Evolutionary conservation across 2,888 invertebrate genomes (phyloP).

Genomic region (Sepiola atlantica): DNA sequence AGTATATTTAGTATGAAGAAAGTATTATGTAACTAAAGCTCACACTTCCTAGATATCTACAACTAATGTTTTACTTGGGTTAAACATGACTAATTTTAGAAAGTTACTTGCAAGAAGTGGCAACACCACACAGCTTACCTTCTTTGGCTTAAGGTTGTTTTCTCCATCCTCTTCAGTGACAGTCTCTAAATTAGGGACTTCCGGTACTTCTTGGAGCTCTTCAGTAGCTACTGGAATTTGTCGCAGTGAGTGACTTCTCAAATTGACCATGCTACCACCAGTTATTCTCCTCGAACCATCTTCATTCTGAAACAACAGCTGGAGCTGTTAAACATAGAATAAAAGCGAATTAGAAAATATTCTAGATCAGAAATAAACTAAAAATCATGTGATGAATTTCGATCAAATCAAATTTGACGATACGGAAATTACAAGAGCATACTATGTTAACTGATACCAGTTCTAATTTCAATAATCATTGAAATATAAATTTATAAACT

Average conservation of each 20-base stretch:
- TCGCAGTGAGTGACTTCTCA: background rate
- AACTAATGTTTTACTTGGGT: background rate
- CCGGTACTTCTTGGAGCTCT: constrained; percentile 8
- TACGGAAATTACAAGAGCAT: background rate
- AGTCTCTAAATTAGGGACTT: background rate
- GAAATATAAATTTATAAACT: too few relatives aligned
- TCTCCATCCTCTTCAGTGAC: background rate
- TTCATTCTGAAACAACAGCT: constrained; percentile 25
- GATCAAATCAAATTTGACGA: too few relatives aligned
- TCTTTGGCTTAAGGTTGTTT: constrained; percentile 32
- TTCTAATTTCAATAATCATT: too few relatives aligned
- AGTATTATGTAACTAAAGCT: background rate
- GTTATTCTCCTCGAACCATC: background rate
- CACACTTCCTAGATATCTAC: background rate
- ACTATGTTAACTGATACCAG: too few relatives aligned
- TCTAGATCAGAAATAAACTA: background rate
- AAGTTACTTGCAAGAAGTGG: background rate
- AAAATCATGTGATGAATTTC: too few relatives aligned
- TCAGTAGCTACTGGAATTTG: background rate
- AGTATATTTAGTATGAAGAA: background rate
- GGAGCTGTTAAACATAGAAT: background rate
- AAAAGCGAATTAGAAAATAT: background rate
- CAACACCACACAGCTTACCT: background rate
- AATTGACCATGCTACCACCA: constrained; percentile 18
- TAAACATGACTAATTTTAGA: background rate